These are phyloP conservation scores for Orius laevigatus DNA, from an alignment of 1,140 invertebrate genomes.

Conservation along the genomic window DNA sequence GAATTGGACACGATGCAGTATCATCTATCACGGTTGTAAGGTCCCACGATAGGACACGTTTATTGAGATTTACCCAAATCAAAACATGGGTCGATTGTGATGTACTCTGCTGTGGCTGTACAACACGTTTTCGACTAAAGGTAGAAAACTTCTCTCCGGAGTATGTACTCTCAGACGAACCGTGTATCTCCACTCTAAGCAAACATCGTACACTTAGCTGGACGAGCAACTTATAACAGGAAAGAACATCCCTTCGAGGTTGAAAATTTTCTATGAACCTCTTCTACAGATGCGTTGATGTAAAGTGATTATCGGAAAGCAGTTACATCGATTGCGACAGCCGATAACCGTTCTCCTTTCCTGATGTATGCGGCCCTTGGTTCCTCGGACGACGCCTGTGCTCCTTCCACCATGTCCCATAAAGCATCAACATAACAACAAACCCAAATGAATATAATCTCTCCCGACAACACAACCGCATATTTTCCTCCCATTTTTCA, in stretches of 20 bases:
- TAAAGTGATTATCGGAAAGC: conserved; percentile 93
- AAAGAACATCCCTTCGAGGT: conserved; percentile 97
- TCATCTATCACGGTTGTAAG: conserved; percentile 78
- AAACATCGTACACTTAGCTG: conserved; percentile 90
- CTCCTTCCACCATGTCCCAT: conserved; percentile 85
- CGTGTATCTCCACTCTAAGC: conserved; percentile 92
- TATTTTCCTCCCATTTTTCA: conserved; percentile 96
- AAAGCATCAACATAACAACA: conserved; percentile 82
- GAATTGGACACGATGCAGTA: conserved; percentile 83
- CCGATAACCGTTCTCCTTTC: conserved; percentile 94
- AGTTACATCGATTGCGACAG: conserved; percentile 82
- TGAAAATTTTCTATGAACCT: conserved; percentile 90
- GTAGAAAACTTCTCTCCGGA: conserved; percentile 84
- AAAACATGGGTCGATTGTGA: conserved; percentile 90
- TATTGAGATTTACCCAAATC: conserved; percentile 92
- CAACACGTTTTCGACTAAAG: conserved; percentile 80
- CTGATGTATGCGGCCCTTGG: conserved; percentile 52
- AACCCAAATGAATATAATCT: conserved; percentile 93
- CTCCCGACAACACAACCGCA: conserved; percentile 98
- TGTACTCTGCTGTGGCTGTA: conserved; percentile 81
- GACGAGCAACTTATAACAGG: conserved; percentile 94
- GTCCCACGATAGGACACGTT: conserved; percentile 78
- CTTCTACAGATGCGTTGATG: conserved; percentile 76
- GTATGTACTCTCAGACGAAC: conserved; percentile 77
- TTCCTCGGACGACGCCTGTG: conserved; percentile 52